phyloP scores from a whole-genome alignment of 1,140 invertebrate species.

The Dysdera silvatica region DNA sequence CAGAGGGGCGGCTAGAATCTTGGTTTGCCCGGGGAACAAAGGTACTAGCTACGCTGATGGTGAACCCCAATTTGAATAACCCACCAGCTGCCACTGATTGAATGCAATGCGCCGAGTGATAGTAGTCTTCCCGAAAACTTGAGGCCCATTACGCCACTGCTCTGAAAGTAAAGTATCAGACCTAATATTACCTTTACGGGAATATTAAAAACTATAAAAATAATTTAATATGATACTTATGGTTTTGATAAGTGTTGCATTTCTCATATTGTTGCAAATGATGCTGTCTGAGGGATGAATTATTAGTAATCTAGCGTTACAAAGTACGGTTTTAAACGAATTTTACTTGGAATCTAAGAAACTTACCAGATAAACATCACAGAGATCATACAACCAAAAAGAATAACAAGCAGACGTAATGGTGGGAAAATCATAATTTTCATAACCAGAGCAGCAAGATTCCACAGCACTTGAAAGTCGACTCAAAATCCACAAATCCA shows the following conservation, averaged over 20 bases:
- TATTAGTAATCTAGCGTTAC: background rate
- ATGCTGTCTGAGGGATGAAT: background rate
- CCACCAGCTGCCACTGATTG: no score
- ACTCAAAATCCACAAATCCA: slow-evolving; percentile 94
- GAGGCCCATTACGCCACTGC: no score
- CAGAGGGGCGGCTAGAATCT: no score
- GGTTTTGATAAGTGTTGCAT: background rate
- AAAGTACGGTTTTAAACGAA: background rate
- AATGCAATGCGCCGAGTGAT: no score
- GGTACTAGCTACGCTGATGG: no score
- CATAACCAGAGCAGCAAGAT: slow-evolving; percentile 69
- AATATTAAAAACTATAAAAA: background rate
- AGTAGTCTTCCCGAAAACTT: no score
- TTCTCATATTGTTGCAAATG: background rate
- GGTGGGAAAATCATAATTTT: slow-evolving; percentile 77
- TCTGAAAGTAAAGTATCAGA: no score
- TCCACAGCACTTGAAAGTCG: slow-evolving; percentile 67
- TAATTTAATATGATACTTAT: background rate
- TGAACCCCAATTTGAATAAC: no score
- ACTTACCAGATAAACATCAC: slow-evolving; percentile 80
- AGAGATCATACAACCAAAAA: slow-evolving; percentile 96
- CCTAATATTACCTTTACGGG: background rate
- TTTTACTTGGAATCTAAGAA: background rate
- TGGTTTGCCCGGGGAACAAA: no score
- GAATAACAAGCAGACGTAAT: slow-evolving; percentile 88